phyloP scores from a whole-genome alignment of 2,888 invertebrate species.

The Cyrtodaria siliqua region DNA sequence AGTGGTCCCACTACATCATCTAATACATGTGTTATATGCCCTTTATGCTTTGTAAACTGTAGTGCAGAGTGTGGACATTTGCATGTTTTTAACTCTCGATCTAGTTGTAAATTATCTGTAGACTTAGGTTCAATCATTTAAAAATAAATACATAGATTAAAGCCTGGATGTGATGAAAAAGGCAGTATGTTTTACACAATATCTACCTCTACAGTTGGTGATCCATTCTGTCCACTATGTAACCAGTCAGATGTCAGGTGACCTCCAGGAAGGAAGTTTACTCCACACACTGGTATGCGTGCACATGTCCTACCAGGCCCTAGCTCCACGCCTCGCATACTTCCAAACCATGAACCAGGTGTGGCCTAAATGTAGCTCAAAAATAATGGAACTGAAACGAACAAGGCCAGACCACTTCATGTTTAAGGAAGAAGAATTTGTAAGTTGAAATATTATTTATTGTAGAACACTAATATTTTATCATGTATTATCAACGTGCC shows the following conservation, averaged over 20 bases:
- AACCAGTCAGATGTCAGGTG: conserved; percentile 2
- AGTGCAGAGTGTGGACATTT: no score
- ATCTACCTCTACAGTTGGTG: conserved; percentile 19
- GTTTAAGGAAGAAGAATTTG: conserved; percentile 65
- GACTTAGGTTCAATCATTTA: no score
- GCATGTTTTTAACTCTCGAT: no score
- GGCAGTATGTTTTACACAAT: no score
- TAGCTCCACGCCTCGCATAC: conserved; percentile 58
- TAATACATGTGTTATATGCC: no score
- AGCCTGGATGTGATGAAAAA: no score
- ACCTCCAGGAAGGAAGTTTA: conserved; percentile 1
- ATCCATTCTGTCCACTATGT: conserved; percentile 19
- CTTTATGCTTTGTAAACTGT: no score
- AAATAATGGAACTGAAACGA: conserved; percentile 48
- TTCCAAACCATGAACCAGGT: conserved; percentile 68
- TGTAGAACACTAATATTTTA: no score
- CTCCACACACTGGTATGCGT: conserved; percentile 38
- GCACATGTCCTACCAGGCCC: conserved; percentile 41
- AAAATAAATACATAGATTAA: no score
- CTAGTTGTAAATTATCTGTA: no score
- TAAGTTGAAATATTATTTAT: conserved; percentile 36
- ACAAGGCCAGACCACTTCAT: conserved; percentile 57
- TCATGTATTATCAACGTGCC: no score
- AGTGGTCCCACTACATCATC: no score
- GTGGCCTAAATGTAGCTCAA: conserved; percentile 67